Conservation (phyloP, 1,140 invertebrate genomes). For the Paraescarpia echinospica region DNA sequence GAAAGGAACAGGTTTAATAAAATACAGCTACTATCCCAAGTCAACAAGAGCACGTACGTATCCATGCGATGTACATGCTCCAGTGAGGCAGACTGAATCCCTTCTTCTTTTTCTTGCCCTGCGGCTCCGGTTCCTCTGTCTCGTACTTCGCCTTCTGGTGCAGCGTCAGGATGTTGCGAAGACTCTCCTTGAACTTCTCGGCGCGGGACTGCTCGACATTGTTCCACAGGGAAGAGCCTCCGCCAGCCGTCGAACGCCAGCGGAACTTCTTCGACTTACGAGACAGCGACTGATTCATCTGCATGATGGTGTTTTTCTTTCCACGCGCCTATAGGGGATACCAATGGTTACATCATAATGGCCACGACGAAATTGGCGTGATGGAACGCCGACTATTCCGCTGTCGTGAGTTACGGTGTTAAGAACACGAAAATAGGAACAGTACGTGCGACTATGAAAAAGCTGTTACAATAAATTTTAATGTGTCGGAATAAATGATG, state of each 20-base stretch:
- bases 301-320: conserved; percentile 44
- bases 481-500: too few relatives aligned
- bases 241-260: conserved; percentile 42
- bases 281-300: conserved; percentile 37
- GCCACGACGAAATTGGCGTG: neutral
- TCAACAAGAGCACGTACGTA: conserved; percentile 37
- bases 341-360: neutral
- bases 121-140: conserved; percentile 29
- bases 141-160: conserved; percentile 41
- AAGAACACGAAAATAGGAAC: too few relatives aligned
- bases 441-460: too few relatives aligned
- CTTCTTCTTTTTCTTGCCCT: conserved; percentile 42
- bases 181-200: conserved; percentile 44
- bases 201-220: conserved; percentile 32
- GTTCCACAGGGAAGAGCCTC: conserved; percentile 32
- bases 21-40: neutral
- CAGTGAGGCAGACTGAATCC: conserved; percentile 47
- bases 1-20: neutral
- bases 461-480: too few relatives aligned
- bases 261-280: conserved; percentile 40
- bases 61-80: conserved; percentile 55
- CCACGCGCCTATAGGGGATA: neutral
- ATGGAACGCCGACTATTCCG: too few relatives aligned
- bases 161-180: conserved; percentile 38
- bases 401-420: too few relatives aligned